A percentile compares a stretch with the other conserved stretches of the same genome.
Conservation (phyloP, 2,888 invertebrate species). For the Anticlea derivata region DNA sequence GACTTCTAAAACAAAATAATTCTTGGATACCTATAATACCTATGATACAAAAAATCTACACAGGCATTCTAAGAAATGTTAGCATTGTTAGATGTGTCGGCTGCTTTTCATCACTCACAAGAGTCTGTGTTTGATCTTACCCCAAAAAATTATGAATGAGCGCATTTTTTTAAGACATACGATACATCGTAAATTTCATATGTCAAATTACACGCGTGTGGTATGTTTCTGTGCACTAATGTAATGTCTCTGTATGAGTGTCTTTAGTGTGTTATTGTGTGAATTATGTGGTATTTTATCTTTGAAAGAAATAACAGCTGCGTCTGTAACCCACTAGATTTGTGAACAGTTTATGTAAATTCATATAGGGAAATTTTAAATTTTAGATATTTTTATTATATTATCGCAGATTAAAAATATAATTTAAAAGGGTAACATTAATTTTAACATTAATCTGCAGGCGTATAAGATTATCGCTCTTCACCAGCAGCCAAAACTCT, state of each 20-base stretch:
- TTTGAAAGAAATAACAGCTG: slow-evolving; percentile 35
- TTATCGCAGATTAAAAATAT: no score
- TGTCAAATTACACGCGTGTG: slow-evolving; percentile 34
- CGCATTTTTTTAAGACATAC: slow-evolving; percentile 26
- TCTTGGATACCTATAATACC: no score
- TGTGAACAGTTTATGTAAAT: neutral
- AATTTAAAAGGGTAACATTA: no score
- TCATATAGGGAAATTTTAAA: neutral
- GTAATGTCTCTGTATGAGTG: slow-evolving; percentile 37
- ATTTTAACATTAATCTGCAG: no score
- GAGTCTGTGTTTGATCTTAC: slow-evolving; percentile 40
- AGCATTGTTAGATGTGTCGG: neutral
- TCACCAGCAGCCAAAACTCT: no score
- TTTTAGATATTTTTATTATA: neutral
- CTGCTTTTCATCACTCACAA: slow-evolving; percentile 14
- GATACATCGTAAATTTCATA: slow-evolving; percentile 39
- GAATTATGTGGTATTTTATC: slow-evolving; percentile 44
- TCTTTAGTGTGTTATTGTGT: slow-evolving; percentile 33
- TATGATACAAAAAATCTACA: no score
- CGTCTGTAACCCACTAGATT: slow-evolving; percentile 20
- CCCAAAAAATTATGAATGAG: slow-evolving; percentile 39
- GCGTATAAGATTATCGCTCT: no score
- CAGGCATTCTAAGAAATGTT: neutral
- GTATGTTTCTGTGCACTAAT: slow-evolving; percentile 37
- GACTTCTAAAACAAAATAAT: no score